phyloP scores from a whole-genome alignment of 2,113 vertebrate species.

The Trogon surrucura region DNA sequence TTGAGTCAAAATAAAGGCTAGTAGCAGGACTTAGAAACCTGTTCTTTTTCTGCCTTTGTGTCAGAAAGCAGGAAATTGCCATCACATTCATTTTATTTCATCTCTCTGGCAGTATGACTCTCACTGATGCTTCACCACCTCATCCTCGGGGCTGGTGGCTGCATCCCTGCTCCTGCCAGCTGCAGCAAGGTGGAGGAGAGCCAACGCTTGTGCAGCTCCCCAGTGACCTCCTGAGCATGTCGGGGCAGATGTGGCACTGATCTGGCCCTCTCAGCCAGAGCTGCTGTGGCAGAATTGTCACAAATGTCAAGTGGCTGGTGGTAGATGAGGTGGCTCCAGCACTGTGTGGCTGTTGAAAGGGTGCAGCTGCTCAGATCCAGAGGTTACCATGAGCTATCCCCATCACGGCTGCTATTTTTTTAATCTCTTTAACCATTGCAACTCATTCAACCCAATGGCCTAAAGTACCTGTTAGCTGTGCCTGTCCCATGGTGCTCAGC shows the following conservation, averaged over 20 bases:
- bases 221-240: background rate
- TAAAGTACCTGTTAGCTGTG: background rate
- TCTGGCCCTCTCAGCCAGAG: background rate
- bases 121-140: background rate
- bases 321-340: background rate
- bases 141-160: background rate
- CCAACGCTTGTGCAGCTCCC: background rate
- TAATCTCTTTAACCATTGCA: background rate
- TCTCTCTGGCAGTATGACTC: background rate
- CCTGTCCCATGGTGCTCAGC: background rate
- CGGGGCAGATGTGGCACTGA: background rate
- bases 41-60: background rate
- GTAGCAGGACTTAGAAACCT: background rate
- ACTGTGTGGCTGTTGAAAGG: background rate
- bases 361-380: background rate
- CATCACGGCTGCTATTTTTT: background rate
- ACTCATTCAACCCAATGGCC: background rate
- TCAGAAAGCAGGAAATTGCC: fast-evolving
- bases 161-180: background rate
- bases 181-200: background rate
- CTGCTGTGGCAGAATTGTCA: background rate
- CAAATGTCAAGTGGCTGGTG: fast-evolving
- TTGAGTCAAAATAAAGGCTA: background rate
- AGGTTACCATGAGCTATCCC: background rate
- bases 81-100: background rate